These are phyloP conservation scores for Abramis brama DNA, from an alignment of 2,113 vertebrate species.

Conservation along the genomic window DNA sequence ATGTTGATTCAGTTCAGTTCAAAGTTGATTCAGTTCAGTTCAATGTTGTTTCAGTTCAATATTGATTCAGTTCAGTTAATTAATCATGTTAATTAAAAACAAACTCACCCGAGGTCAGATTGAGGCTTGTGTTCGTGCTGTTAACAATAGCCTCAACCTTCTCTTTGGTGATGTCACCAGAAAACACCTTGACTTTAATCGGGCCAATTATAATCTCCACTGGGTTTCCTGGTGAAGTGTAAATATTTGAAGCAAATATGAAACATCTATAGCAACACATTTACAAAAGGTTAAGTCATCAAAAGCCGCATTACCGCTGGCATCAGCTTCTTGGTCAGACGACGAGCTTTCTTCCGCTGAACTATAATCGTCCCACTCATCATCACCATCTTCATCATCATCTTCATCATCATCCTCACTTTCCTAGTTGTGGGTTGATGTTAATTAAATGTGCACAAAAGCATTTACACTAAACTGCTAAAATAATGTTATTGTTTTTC, in stretches of 20 bases:
- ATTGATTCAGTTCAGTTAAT: too few relatives aligned
- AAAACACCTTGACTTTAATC: constrained; percentile 57
- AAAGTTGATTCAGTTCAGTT: too few relatives aligned
- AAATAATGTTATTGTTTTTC: too few relatives aligned
- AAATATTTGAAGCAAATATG: background rate
- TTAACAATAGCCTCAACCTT: constrained; percentile 64
- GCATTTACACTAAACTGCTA: background rate
- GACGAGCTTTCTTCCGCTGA: background rate
- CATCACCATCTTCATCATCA: background rate
- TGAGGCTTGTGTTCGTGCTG: constrained; percentile 64
- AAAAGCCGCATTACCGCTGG: constrained; percentile 15
- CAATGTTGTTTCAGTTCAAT: too few relatives aligned
- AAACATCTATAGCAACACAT: background rate
- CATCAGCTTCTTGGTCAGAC: constrained; percentile 48
- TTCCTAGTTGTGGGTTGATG: constrained; percentile 1
- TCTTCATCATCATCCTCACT: constrained; percentile 8
- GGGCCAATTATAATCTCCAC: constrained; percentile 57
- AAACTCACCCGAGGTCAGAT: constrained; percentile 58
- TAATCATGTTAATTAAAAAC: background rate
- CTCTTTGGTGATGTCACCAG: constrained; percentile 65
- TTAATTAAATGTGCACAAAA: background rate
- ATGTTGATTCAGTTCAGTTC: too few relatives aligned
- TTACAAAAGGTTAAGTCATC: background rate
- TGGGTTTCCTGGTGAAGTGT: constrained; percentile 7
- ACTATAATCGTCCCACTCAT: background rate